Conservation (phyloP, 2,797 vertebrate species). For the Cetoscarus ocellatus region DNA sequence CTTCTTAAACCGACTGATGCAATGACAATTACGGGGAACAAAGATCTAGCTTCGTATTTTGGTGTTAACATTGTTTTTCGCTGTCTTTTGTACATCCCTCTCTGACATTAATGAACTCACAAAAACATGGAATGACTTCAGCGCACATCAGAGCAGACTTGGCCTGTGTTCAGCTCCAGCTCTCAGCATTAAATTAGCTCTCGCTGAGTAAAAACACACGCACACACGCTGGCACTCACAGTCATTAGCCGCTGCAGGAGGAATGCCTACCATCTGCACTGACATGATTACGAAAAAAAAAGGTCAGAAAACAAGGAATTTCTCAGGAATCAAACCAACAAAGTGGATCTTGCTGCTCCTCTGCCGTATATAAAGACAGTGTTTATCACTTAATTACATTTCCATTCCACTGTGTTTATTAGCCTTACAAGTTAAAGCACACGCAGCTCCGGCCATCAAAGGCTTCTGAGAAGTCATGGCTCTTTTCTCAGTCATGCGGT, state of each 20-base stretch:
- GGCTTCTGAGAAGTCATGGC: constrained; percentile 7
- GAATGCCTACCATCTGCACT: constrained; percentile 71
- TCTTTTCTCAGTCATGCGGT: constrained; percentile 12
- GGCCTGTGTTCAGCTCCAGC: constrained; percentile 40
- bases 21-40: neutral
- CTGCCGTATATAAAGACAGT: constrained; percentile 62
- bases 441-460: constrained; percentile 51
- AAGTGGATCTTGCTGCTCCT: constrained; percentile 51
- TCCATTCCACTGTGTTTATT: constrained; percentile 67
- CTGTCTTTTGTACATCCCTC: constrained; percentile 7
- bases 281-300: constrained; percentile 50
- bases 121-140: constrained; percentile 38
- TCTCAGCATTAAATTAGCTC: constrained; percentile 56
- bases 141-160: constrained; percentile 27
- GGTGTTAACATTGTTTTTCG: neutral
- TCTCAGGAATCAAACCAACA: constrained; percentile 56
- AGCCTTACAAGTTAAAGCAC: constrained; percentile 51
- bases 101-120: constrained; percentile 35
- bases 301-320: constrained; percentile 35
- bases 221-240: constrained; percentile 43
- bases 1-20: neutral
- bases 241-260: constrained; percentile 60
- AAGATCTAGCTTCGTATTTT: neutral
- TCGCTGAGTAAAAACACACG: constrained; percentile 50
- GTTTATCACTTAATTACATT: constrained; percentile 74